These are phyloP conservation scores for Labeo catla DNA, from an alignment of 2,113 vertebrate species.

Conservation along the genomic window DNA sequence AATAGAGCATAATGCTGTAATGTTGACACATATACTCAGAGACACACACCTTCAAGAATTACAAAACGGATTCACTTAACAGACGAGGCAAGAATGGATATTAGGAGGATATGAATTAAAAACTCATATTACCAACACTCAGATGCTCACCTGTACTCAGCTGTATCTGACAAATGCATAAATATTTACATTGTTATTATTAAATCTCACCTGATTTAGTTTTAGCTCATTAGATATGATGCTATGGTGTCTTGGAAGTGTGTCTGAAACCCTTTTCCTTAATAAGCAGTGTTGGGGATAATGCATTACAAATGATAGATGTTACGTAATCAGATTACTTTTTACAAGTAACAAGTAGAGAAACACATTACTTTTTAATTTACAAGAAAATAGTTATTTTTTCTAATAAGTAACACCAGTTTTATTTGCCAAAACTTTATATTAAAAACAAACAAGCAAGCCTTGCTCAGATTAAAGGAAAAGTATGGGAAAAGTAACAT, in stretches of 20 bases:
- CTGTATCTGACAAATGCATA: neutral
- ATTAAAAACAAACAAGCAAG: too few species aligned
- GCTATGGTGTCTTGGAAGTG: neutral
- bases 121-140: neutral
- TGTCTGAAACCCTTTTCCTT: neutral
- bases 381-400: too few species aligned
- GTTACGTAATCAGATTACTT: too few species aligned
- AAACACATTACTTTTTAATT: too few species aligned
- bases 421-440: too few species aligned
- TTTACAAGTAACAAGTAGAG: too few species aligned
- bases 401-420: too few species aligned
- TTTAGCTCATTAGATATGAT: neutral
- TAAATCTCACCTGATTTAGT: neutral
- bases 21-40: neutral
- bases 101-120: neutral
- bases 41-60: slow-evolving; percentile 8
- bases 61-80: neutral
- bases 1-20: slow-evolving; percentile 6
- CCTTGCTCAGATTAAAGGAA: too few species aligned
- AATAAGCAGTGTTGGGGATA: too few species aligned
- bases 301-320: too few species aligned
- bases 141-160: neutral
- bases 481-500: too few species aligned
- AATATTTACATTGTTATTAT: neutral
- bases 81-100: neutral